Conservation (phyloP, 2,888 invertebrate genomes). For the Lepidochrysops patricia region DNA sequence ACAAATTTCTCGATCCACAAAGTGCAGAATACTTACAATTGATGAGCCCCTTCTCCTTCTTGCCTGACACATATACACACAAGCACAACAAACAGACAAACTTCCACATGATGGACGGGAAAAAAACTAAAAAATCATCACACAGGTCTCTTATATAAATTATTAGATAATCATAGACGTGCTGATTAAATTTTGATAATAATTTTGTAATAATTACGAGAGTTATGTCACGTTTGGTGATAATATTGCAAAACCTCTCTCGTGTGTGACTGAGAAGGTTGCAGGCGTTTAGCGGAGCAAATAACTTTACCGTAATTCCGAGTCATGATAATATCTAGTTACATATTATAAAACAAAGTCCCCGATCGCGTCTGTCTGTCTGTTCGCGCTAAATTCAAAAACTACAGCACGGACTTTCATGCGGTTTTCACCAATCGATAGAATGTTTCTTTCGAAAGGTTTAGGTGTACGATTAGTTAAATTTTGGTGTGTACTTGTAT, state of each 20-base stretch:
- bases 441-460: too few species aligned
- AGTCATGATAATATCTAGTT: too few species aligned
- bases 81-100: slow-evolving; percentile 16
- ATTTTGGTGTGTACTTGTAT: too few species aligned
- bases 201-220: neutral
- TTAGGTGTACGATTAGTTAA: too few species aligned
- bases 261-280: neutral
- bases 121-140: neutral
- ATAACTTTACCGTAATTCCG: too few species aligned
- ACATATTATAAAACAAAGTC: too few species aligned
- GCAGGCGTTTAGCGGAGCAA: neutral
- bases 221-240: neutral
- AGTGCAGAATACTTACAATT: slow-evolving; percentile 27
- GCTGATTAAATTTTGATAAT: neutral
- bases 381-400: too few species aligned
- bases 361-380: too few species aligned
- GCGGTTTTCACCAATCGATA: too few species aligned
- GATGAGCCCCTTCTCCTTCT: slow-evolving; percentile 23
- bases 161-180: slow-evolving; percentile 1
- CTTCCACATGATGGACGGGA: slow-evolving; percentile 22
- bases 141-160: neutral
- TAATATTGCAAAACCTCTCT: neutral
- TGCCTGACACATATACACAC: slow-evolving; percentile 17
- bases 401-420: too few species aligned
- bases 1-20: too few species aligned